phyloP scores from a whole-genome alignment of 2,888 invertebrate species.

The Troides helena region DNA sequence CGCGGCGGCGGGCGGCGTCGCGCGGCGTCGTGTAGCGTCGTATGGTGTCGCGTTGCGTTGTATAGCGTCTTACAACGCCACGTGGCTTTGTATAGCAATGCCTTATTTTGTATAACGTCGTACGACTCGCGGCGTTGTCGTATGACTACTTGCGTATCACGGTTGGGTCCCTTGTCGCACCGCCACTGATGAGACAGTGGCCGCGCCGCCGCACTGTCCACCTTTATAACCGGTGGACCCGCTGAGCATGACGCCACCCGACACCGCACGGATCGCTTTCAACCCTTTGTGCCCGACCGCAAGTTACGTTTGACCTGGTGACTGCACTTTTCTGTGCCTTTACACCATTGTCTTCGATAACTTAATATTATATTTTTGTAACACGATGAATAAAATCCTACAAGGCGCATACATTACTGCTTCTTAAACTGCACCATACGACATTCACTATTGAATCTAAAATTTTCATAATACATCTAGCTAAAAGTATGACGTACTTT shows the following conservation, averaged over 20 bases:
- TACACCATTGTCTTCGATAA: background rate
- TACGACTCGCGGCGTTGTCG: too few species aligned
- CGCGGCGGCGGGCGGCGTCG: constrained; percentile 21
- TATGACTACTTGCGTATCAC: too few species aligned
- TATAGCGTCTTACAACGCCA: too few species aligned
- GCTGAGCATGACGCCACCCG: constrained; percentile 25
- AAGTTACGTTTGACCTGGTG: constrained; percentile 14
- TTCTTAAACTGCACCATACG: too few species aligned
- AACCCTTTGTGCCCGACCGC: constrained; percentile 13
- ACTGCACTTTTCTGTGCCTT: constrained; percentile 8
- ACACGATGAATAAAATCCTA: too few species aligned
- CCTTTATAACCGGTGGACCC: constrained; percentile 36
- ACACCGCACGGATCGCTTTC: constrained; percentile 25
- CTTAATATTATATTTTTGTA: too few species aligned
- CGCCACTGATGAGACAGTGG: constrained; percentile 32
- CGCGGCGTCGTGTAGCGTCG: constrained; percentile 20
- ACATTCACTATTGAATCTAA: too few species aligned
- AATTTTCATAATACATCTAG: too few species aligned
- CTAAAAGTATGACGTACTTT: too few species aligned
- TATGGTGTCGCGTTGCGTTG: background rate
- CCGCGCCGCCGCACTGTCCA: constrained; percentile 28
- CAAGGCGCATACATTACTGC: too few species aligned
- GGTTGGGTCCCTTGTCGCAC: background rate
- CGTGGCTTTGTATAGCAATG: too few species aligned
- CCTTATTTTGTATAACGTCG: too few species aligned